A percentile compares a stretch with the other conserved stretches of the same genome.
These are phyloP conservation scores for Amphiprion percula DNA, from an alignment of 2,113 vertebrate species.

Conservation along the genomic window DNA sequence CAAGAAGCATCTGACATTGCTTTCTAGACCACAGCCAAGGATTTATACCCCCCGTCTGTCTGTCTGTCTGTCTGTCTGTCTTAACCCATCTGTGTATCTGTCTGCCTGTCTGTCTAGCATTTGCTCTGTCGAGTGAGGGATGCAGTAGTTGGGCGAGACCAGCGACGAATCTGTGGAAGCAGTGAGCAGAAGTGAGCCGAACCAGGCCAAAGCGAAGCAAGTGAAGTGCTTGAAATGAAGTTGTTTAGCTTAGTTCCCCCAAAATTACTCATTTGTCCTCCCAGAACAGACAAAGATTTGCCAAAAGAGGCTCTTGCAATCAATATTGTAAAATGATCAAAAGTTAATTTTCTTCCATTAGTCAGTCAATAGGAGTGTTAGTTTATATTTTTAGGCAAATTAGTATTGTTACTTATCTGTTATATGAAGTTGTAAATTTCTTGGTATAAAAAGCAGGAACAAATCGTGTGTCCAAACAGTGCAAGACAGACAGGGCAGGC, in stretches of 20 bases:
- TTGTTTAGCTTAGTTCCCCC: constrained; percentile 43
- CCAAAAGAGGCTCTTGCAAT: constrained; percentile 50
- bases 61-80: constrained; percentile 60
- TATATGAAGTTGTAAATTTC: constrained; percentile 40
- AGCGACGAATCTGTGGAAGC: constrained; percentile 33
- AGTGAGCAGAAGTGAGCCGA: constrained; percentile 51
- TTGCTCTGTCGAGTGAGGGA: constrained; percentile 59
- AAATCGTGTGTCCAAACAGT: constrained; percentile 49
- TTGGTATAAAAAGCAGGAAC: constrained; percentile 35
- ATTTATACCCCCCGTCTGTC: constrained; percentile 73
- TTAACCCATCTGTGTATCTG: constrained; percentile 68
- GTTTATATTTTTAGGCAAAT: constrained; percentile 49
- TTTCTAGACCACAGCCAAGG: constrained; percentile 84
- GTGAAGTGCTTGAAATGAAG: constrained; percentile 34
- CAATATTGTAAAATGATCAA: constrained; percentile 45
- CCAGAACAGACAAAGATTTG: constrained; percentile 26
- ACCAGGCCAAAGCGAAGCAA: constrained; percentile 43
- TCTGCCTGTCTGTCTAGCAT: constrained; percentile 76
- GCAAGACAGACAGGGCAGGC: constrained; percentile 76
- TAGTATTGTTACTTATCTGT: constrained; percentile 35
- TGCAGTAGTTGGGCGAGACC: constrained; percentile 41
- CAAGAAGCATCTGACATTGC: constrained; percentile 80
- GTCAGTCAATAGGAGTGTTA: constrained; percentile 24
- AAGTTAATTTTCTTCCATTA: constrained; percentile 47
- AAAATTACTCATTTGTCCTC: constrained; percentile 29